A percentile compares a stretch with the other conserved stretches of the same genome.
Evolutionary conservation across 2,113 vertebrate species (phyloP).

Genomic region (Toxotes chatareus): DNA sequence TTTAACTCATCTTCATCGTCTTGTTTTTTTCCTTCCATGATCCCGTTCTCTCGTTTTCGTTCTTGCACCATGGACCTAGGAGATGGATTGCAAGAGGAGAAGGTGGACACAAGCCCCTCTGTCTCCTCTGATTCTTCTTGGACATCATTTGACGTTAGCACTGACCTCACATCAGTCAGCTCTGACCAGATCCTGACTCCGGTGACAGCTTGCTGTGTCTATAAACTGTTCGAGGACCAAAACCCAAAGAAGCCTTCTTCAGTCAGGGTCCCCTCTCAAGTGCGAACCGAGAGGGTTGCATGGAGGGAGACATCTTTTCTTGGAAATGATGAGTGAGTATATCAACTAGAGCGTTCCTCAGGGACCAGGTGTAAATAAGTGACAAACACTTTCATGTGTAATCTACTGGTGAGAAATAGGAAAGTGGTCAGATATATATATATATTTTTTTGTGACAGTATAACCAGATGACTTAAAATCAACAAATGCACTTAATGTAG

Average conservation of each 20-base stretch:
- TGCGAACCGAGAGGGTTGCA: not conserved
- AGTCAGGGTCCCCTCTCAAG: not conserved
- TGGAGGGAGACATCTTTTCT: conserved; percentile 80
- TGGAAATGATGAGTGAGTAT: conserved; percentile 71
- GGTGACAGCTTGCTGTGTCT: conserved; percentile 3
- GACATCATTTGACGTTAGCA: conserved; percentile 70
- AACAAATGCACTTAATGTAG: too few species aligned
- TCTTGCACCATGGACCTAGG: conserved; percentile 50
- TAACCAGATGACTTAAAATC: not conserved
- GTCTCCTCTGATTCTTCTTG: conserved; percentile 69
- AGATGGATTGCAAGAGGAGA: conserved; percentile 21
- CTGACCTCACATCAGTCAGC: conserved; percentile 74
- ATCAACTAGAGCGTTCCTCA: not conserved
- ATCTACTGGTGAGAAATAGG: conserved; percentile 1
- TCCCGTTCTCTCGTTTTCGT: not conserved
- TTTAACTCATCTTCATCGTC: not conserved
- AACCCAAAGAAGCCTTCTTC: conserved; percentile 1
- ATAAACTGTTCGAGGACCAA: not conserved
- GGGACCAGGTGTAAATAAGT: conserved; percentile 14
- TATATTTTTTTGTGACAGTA: not conserved
- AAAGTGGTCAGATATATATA: not conserved
- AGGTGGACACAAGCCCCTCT: conserved; percentile 55
- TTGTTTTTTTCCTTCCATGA: not conserved
- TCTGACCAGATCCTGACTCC: conserved; percentile 65
- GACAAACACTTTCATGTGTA: not conserved